Conservation (phyloP, 2,888 invertebrate species). For the Phymatocera aterrima region DNA sequence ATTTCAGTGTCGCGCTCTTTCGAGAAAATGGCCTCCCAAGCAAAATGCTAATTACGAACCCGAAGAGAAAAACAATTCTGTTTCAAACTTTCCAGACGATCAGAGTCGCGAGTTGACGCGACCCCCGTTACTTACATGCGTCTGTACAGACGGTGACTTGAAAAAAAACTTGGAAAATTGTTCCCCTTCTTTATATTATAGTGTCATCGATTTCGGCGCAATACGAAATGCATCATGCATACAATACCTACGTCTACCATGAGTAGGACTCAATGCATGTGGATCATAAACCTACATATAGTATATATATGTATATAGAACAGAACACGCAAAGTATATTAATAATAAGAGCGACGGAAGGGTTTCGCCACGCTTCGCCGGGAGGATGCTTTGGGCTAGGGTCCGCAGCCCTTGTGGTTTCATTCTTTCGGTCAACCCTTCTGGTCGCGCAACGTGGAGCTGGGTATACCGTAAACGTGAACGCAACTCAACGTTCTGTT, state of each 20-base stretch:
- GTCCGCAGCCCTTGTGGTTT: conserved; percentile 56
- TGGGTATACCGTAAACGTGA: conserved; percentile 51
- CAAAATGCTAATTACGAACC: background rate
- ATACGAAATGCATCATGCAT: background rate
- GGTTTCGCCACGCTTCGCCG: conserved; percentile 43
- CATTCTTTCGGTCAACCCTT: conserved; percentile 62
- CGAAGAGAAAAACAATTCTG: background rate
- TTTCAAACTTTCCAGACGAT: conserved; percentile 21
- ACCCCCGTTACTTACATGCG: background rate
- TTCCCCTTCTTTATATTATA: background rate
- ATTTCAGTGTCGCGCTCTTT: background rate
- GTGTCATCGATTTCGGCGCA: no score
- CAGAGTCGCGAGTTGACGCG: background rate
- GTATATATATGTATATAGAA: background rate
- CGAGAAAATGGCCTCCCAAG: background rate
- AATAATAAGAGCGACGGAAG: conserved; percentile 34
- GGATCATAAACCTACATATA: no score
- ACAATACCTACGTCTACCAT: background rate
- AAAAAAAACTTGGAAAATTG: background rate
- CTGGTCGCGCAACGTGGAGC: conserved; percentile 50
- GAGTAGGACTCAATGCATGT: background rate
- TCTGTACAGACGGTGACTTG: background rate
- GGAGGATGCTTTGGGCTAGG: conserved; percentile 20
- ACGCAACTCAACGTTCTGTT: conserved; percentile 62
- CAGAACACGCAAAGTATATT: conserved; percentile 34